A percentile compares a stretch with the other conserved stretches of the same genome.
Conservation (phyloP, 2,113 vertebrate species). For the Mobula hypostoma region DNA sequence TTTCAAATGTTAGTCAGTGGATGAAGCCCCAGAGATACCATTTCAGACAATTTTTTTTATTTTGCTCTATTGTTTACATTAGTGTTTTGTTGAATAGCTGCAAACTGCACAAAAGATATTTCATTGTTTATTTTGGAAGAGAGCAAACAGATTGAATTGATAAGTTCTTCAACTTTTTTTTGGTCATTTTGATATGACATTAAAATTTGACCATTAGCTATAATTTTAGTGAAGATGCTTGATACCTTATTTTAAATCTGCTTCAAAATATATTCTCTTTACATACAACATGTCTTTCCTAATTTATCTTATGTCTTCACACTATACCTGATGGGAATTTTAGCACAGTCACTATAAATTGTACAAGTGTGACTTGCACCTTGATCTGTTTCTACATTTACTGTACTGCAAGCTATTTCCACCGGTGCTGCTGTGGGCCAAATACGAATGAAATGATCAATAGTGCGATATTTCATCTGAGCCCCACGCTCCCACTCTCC, state of each 20-base stretch:
- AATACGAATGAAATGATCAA: background rate
- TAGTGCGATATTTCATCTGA: background rate
- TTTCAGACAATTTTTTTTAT: background rate
- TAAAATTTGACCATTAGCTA: background rate
- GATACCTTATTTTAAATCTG: background rate
- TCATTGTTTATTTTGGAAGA: background rate
- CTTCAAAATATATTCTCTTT: constrained; percentile 9
- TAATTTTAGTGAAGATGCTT: background rate
- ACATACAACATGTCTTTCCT: background rate
- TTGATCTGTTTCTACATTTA: background rate
- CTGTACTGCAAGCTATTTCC: background rate
- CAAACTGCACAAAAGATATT: constrained; percentile 4
- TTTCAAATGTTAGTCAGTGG: constrained; percentile 15
- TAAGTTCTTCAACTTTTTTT: background rate
- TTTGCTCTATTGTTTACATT: background rate
- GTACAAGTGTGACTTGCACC: background rate
- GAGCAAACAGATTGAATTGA: background rate
- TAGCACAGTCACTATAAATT: background rate
- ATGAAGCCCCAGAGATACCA: background rate
- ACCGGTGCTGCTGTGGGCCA: background rate
- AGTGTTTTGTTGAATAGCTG: background rate
- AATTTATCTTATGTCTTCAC: background rate
- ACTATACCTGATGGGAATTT: background rate
- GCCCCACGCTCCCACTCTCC: background rate
- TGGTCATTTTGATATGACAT: no score